phyloP scores from a whole-genome alignment of 2,113 vertebrate species.

The Oncorhynchus keta region DNA sequence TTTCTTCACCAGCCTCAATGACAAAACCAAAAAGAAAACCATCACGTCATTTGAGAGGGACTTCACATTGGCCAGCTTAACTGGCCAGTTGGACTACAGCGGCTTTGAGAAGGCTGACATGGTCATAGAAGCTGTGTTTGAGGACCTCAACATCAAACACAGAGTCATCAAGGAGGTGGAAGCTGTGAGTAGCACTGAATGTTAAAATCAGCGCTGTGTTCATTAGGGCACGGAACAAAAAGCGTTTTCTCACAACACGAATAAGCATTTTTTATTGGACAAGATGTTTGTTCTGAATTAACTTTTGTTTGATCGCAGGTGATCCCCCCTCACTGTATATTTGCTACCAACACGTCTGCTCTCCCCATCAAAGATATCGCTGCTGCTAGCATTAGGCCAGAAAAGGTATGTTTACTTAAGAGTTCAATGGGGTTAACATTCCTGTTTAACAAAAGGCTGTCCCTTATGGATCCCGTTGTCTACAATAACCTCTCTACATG shows the following conservation, averaged over 20 bases:
- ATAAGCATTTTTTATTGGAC: background rate
- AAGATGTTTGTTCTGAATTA: background rate
- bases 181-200: slow-evolving; percentile 77
- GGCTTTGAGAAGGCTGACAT: slow-evolving; percentile 89
- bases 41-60: slow-evolving; percentile 91
- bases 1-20: slow-evolving; percentile 76
- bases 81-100: slow-evolving; percentile 82
- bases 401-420: slow-evolving; percentile 80
- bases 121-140: slow-evolving; percentile 97
- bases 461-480: background rate
- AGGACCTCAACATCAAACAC: slow-evolving; percentile 90
- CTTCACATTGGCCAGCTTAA: slow-evolving; percentile 81
- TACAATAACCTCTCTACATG: background rate
- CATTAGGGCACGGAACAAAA: too few species aligned
- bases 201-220: background rate
- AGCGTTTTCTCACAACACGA: background rate
- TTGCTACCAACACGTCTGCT: slow-evolving; percentile 95
- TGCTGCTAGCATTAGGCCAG: slow-evolving; percentile 89
- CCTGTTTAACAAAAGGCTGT: background rate
- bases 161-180: slow-evolving; percentile 91
- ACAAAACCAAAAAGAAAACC: slow-evolving; percentile 89
- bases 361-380: slow-evolving; percentile 92
- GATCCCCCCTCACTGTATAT: slow-evolving; percentile 85
- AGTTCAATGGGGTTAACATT: background rate
- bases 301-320: slow-evolving; percentile 70